Evolutionary conservation across 2,113 vertebrate genomes (phyloP), one percentile per base, ranked within the genome.

Genomic region (Vireo altiloquus): DNA sequence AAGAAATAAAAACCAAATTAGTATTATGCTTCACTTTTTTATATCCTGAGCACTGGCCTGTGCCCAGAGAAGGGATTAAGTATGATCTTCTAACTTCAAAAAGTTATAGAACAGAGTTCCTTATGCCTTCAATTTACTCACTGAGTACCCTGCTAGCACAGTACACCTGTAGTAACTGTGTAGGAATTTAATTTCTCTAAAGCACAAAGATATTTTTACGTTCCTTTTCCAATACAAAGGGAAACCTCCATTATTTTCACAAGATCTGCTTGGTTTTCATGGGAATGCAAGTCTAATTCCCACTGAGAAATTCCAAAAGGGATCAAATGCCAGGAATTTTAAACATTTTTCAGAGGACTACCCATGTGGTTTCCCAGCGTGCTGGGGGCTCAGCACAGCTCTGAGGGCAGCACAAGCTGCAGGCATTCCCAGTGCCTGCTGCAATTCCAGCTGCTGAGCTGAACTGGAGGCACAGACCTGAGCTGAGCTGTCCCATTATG

Each of bases 151-250:
- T 33, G 64, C 15, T 52, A 82, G 74, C 57, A 33, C 82, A 81
- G 33, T 16, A 15, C 9, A 74, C 64, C 2, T 0, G 2, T 16
- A 47, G 18, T 2, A 31, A n/a, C 57, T 71, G 52, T 8, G 3
- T 20, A 59, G 4, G 17, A 75, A 50, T 31, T 9, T 13, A 24
- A 50, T 83, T 16, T 54, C 69, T 61, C 18, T 21, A 10, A n/a
- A 74, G 33, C 35, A 54, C 57, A 57, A 87, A 87, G 52, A 11
- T 28, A 46, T 63, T 91, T 75, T 70, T 60, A 42, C 74, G 78
- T 79, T 64, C 59, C 13, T 78, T 94, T 84, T 39, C 39, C 33
- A 87, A 66, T 15, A 78, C 66, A 83, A 87, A 63, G 30, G 70
- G 40, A 77, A 95, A 88, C 44, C 39, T 56, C 65, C 16, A 56